Conservation (phyloP, 2,888 invertebrate species). For the Agapetus fuscipes region DNA sequence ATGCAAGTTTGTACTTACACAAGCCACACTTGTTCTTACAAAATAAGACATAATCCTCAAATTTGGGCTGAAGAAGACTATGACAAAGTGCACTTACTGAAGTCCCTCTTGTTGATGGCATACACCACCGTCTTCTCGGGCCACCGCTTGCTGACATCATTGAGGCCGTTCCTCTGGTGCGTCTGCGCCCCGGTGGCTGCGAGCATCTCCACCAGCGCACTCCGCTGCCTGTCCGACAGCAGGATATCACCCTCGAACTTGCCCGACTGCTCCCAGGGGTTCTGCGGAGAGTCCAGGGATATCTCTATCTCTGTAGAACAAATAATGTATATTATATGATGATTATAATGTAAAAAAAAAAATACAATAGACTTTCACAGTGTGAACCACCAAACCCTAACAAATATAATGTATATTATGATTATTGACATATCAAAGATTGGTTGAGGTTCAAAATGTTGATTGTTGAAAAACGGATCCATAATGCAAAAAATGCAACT, state of each 20-base stretch:
- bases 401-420: neutral
- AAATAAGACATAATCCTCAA: too few species aligned
- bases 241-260: conserved; percentile 45
- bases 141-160: conserved; percentile 36
- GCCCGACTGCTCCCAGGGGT: conserved; percentile 31
- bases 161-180: conserved; percentile 39
- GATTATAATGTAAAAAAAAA: neutral
- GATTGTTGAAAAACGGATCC: too few species aligned
- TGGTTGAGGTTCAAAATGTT: too few species aligned
- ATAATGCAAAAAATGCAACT: too few species aligned
- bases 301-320: conserved; percentile 16
- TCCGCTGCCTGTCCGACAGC: conserved; percentile 29
- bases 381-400: too few species aligned
- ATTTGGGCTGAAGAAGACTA: too few species aligned
- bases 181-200: conserved; percentile 24
- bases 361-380: too few species aligned
- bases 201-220: conserved; percentile 27
- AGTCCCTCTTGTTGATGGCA: conserved; percentile 33
- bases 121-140: conserved; percentile 39
- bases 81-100: too few species aligned
- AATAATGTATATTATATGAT: too few species aligned
- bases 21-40: too few species aligned
- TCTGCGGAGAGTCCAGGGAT: conserved; percentile 9
- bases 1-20: too few species aligned
- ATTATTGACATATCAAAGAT: neutral